phyloP scores from a whole-genome alignment of 2,797 vertebrate genomes.

The Zalophus californianus region DNA sequence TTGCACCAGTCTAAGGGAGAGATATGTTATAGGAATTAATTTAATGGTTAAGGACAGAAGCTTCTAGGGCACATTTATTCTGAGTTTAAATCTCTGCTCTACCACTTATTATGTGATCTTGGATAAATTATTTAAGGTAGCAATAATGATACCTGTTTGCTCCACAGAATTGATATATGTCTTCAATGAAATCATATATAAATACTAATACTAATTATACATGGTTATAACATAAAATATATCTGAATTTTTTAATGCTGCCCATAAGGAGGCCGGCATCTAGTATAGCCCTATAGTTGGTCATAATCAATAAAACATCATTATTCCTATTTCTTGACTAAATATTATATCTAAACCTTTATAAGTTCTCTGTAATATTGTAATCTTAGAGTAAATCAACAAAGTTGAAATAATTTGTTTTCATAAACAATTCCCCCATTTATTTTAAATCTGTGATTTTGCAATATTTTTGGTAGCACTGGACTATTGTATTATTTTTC shows the following conservation, averaged over 20 bases:
- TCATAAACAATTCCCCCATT: background rate
- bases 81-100: background rate
- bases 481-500: slow-evolving; percentile 5
- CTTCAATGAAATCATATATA: background rate
- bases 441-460: slow-evolving; percentile 44
- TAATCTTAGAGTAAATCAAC: slow-evolving; percentile 14
- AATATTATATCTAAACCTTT: background rate
- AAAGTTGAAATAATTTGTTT: slow-evolving; percentile 1
- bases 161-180: background rate
- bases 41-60: background rate
- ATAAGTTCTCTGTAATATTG: background rate
- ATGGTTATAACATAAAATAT: background rate
- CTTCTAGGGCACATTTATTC: background rate
- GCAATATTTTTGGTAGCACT: background rate
- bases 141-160: background rate
- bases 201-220: background rate
- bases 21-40: background rate
- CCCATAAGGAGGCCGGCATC: background rate
- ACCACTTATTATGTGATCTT: background rate
- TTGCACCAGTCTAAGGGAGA: background rate
- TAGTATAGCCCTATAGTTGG: background rate
- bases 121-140: background rate
- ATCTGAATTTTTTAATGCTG: background rate
- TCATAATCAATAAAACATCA: background rate
- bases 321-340: background rate